Percentiles rank a stretch among this genome's conserved stretches.
These are phyloP conservation scores for Betta splendens DNA, from an alignment of 2,797 vertebrate genomes.

Conservation along the genomic window DNA sequence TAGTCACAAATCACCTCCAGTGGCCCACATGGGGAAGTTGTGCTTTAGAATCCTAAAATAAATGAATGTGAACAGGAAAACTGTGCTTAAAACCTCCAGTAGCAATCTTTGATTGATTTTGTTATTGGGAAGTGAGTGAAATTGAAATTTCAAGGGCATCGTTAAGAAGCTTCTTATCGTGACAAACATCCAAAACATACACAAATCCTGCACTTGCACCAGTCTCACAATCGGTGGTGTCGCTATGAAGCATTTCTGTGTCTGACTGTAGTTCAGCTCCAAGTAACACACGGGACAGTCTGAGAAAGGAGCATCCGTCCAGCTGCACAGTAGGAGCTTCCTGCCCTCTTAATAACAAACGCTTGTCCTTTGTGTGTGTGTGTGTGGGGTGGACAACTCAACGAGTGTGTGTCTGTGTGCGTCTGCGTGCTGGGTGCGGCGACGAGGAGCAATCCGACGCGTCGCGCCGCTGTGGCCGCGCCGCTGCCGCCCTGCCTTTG, in stretches of 20 bases:
- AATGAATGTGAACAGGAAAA: conserved; percentile 45
- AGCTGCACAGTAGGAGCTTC: conserved; percentile 56
- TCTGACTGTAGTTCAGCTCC: conserved; percentile 23
- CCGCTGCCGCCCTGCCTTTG: conserved; percentile 48
- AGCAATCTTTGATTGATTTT: conserved; percentile 44
- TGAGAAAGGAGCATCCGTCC: conserved; percentile 14
- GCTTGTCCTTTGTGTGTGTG: conserved; percentile 63
- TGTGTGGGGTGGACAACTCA: conserved; percentile 48
- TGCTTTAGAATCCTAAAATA: conserved; percentile 42
- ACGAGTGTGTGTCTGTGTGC: conserved; percentile 22
- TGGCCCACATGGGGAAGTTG: conserved; percentile 29
- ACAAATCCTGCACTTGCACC: conserved; percentile 21
- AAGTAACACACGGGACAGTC: not conserved
- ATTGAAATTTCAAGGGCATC: conserved; percentile 29
- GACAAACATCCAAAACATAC: conserved; percentile 32
- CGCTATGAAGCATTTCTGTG: conserved; percentile 41
- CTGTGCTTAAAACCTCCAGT: conserved; percentile 37
- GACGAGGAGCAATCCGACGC: conserved; percentile 59
- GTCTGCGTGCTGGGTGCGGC: conserved; percentile 47
- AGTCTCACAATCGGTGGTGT: no score
- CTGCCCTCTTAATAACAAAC: conserved; percentile 62
- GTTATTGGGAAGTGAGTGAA: conserved; percentile 14
- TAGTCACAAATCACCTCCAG: conserved; percentile 55
- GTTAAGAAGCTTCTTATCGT: conserved; percentile 4
- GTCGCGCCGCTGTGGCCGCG: conserved; percentile 35